These are phyloP conservation scores for Boloria euphrosyne DNA, from an alignment of 2,888 invertebrate genomes.

Conservation along the genomic window DNA sequence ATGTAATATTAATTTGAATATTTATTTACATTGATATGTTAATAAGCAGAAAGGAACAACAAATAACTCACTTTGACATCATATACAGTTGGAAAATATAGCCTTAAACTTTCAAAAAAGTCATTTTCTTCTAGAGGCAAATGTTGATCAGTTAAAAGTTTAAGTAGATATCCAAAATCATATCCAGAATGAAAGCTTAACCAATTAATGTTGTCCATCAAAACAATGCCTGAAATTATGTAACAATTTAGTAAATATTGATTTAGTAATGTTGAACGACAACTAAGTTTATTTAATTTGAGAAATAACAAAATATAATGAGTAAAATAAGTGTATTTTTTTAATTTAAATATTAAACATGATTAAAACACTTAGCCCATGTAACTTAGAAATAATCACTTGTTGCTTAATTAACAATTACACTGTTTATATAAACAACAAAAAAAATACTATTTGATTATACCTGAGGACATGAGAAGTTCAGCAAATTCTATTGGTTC, in stretches of 20 bases:
- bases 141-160: conserved; percentile 93
- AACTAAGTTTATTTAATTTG: too few species aligned
- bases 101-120: conserved; percentile 93
- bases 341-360: too few species aligned
- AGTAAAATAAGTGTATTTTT: too few species aligned
- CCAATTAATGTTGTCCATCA: conserved; percentile 97
- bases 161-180: conserved; percentile 97
- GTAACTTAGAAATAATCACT: too few species aligned
- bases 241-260: not conserved
- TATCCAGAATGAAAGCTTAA: conserved; percentile 98
- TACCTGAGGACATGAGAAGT: conserved; percentile 94
- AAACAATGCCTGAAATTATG: conserved; percentile 86
- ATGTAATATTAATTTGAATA: conserved; percentile 13
- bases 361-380: too few species aligned
- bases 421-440: too few species aligned
- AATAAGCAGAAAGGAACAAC: not conserved
- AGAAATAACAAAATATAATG: too few species aligned
- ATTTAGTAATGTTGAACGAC: too few species aligned
- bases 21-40: not conserved
- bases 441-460: not conserved
- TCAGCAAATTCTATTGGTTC: conserved; percentile 97
- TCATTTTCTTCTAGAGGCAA: conserved; percentile 95
- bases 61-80: conserved; percentile 89
- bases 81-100: conserved; percentile 96
- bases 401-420: too few species aligned